These are phyloP conservation scores for Odontesthes bonariensis DNA, from an alignment of 2,113 vertebrate species.

Conservation along the genomic window DNA sequence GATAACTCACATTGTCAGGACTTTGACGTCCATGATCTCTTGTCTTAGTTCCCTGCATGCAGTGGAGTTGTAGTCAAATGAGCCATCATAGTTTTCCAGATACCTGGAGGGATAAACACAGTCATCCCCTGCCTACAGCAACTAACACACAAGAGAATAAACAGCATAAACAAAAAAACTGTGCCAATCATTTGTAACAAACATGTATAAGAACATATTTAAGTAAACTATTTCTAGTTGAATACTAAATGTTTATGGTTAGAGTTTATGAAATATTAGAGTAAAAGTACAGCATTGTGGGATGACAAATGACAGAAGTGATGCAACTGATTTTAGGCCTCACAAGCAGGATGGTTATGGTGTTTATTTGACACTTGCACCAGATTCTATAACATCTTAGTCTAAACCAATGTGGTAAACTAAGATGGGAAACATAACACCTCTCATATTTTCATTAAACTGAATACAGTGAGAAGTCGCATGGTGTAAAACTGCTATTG, in stretches of 20 bases:
- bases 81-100: constrained; percentile 93
- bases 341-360: constrained; percentile 42
- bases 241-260: constrained; percentile 28
- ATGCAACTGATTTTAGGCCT: constrained; percentile 53
- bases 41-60: constrained; percentile 94
- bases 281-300: constrained; percentile 50
- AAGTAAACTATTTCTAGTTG: constrained; percentile 27
- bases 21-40: constrained; percentile 95
- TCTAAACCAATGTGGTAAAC: constrained; percentile 49
- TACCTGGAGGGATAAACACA: constrained; percentile 87
- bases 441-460: constrained; percentile 42
- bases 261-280: constrained; percentile 47
- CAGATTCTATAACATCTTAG: constrained; percentile 73
- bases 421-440: constrained; percentile 13
- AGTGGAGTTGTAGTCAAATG: constrained; percentile 93
- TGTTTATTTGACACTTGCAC: constrained; percentile 70
- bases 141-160: constrained; percentile 22
- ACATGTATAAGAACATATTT: constrained; percentile 30
- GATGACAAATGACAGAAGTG: constrained; percentile 67
- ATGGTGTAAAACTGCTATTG: constrained; percentile 10
- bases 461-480: constrained; percentile 23
- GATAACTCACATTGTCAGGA: constrained; percentile 95
- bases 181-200: background rate
- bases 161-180: constrained; percentile 30
- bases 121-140: constrained; percentile 63